Percentiles rank a stretch among this genome's conserved stretches.
Evolutionary conservation across 2,888 invertebrate species (phyloP).

Genomic region (Argyresthia goedartella): DNA sequence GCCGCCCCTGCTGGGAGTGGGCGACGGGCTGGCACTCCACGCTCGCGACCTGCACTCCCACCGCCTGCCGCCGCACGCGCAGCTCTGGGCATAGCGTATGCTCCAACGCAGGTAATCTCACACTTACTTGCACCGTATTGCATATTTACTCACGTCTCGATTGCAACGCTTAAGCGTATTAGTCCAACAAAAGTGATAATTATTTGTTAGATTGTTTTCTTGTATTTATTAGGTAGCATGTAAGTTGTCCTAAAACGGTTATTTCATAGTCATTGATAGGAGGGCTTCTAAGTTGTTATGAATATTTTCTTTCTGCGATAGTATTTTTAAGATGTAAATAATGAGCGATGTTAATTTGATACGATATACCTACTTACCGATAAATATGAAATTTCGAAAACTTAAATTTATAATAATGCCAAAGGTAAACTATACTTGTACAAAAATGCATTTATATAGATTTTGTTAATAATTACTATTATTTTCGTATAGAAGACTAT

Average conservation of each 20-base stretch:
- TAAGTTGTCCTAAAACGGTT: slow-evolving; percentile 32
- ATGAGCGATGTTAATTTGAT: neutral
- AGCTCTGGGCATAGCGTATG: slow-evolving; percentile 85
- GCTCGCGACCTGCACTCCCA: slow-evolving; percentile 44
- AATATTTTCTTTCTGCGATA: slow-evolving; percentile 52
- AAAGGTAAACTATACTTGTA: slow-evolving; percentile 57
- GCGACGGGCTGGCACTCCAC: slow-evolving; percentile 57
- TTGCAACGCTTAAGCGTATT: slow-evolving; percentile 68
- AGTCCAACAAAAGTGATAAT: slow-evolving; percentile 68
- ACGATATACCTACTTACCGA: neutral
- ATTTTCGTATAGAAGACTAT: slow-evolving; percentile 35
- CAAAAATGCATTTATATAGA: slow-evolving; percentile 55
- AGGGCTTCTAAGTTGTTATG: slow-evolving; percentile 2
- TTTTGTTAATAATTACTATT: slow-evolving; percentile 27
- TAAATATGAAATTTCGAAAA: slow-evolving; percentile 17
- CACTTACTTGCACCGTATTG: slow-evolving; percentile 13
- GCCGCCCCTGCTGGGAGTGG: slow-evolving; percentile 70
- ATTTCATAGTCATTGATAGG: slow-evolving; percentile 25
- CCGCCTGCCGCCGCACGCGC: slow-evolving; percentile 75
- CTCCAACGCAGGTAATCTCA: slow-evolving; percentile 74
- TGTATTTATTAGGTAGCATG: slow-evolving; percentile 46
- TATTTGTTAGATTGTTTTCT: slow-evolving; percentile 48
- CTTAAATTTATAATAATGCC: slow-evolving; percentile 56
- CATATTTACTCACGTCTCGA: slow-evolving; percentile 18
- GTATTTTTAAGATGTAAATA: slow-evolving; percentile 28